These are phyloP conservation scores for Phrynocephalus versicolor DNA, from an alignment of 2,113 vertebrate genomes.

Conservation along the genomic window DNA sequence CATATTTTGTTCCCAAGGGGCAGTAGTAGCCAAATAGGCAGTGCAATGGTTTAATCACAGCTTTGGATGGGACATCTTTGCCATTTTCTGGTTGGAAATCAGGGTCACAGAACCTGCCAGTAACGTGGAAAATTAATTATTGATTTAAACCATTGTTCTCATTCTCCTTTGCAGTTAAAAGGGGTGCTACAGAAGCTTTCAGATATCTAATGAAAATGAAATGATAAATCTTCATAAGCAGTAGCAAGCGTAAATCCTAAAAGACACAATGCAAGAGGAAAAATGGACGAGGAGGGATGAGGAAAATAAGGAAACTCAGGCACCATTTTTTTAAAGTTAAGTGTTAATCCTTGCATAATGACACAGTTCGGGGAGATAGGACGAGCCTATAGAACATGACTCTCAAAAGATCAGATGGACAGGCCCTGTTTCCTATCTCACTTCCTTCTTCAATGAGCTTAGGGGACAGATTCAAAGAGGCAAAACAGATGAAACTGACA, in stretches of 20 bases:
- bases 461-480: no score
- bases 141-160: neutral
- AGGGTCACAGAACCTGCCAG: conserved; percentile 70
- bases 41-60: conserved; percentile 37
- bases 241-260: no score
- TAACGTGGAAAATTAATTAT: neutral
- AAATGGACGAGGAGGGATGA: neutral
- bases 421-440: neutral
- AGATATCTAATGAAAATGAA: neutral
- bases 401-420: neutral
- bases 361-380: no score
- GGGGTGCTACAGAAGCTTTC: neutral
- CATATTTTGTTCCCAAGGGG: conserved; percentile 72
- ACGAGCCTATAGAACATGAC: neutral
- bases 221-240: no score
- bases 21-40: conserved; percentile 88
- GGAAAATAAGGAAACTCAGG: neutral
- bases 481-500: no score
- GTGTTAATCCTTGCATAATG: neutral
- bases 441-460: no score
- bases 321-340: neutral
- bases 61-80: neutral
- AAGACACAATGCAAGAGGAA: neutral
- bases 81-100: neutral
- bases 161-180: neutral